These are phyloP conservation scores for Eueides isabella DNA, from an alignment of 1,140 invertebrate species.

Conservation along the genomic window DNA sequence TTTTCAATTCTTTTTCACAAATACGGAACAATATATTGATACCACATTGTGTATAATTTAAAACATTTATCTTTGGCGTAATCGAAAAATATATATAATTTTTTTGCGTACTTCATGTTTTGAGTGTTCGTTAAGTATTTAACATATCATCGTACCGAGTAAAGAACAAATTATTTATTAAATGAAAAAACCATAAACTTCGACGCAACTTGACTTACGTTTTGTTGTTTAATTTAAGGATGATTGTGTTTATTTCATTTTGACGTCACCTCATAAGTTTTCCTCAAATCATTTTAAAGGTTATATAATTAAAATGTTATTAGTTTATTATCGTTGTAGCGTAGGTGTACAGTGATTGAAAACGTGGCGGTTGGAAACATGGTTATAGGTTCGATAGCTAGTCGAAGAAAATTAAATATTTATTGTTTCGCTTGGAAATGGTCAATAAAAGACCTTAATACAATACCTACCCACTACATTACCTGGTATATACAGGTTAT, in stretches of 20 bases:
- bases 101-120: neutral
- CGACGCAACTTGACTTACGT: neutral
- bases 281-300: conserved; percentile 2
- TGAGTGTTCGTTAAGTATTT: conserved; percentile 33
- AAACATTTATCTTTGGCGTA: neutral
- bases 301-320: conserved; percentile 1
- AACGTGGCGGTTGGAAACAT: too few species aligned
- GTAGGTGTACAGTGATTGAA: too few species aligned
- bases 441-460: too few species aligned
- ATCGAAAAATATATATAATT: neutral
- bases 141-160: conserved; percentile 34
- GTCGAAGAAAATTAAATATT: too few species aligned
- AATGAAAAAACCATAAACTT: conserved; percentile 16
- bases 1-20: too few species aligned
- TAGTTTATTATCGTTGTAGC: neutral
- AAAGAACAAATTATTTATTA: conserved; percentile 30
- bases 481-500: too few species aligned
- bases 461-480: too few species aligned
- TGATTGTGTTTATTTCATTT: conserved; percentile 6
- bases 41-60: neutral
- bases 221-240: conserved; percentile 17
- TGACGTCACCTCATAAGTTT: conserved; percentile 5
- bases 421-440: too few species aligned
- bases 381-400: too few species aligned
- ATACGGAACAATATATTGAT: neutral